These are phyloP conservation scores for Dryobota labecula DNA, from an alignment of 2,888 invertebrate genomes.

Conservation along the genomic window DNA sequence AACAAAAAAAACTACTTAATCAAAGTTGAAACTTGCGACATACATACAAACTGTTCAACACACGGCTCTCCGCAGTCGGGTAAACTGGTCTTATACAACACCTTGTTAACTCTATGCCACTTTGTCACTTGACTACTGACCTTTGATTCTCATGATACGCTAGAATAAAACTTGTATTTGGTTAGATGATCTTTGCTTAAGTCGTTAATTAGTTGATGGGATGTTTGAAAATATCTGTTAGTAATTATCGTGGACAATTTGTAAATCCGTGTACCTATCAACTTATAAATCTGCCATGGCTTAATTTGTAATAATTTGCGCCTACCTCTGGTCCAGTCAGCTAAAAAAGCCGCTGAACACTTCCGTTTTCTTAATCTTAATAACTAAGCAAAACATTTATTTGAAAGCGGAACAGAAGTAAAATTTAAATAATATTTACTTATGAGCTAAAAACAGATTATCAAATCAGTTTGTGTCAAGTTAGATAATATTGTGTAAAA, in stretches of 20 bases:
- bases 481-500: no score
- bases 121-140: conserved; percentile 5
- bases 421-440: no score
- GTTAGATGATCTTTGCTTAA: background rate
- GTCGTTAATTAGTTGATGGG: background rate
- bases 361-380: no score
- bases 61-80: conserved; percentile 6
- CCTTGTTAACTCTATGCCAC: background rate
- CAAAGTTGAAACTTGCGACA: background rate
- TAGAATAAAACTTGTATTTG: conserved; percentile 1
- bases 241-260: background rate
- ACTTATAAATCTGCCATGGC: background rate
- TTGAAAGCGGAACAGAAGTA: no score
- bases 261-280: background rate
- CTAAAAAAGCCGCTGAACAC: background rate
- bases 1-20: background rate
- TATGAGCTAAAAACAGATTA: no score
- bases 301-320: background rate
- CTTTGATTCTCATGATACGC: conserved; percentile 10
- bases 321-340: background rate
- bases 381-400: no score
- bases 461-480: no score
- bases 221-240: background rate
- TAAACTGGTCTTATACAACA: conserved; percentile 18
- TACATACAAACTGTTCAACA: conserved; percentile 9